phyloP scores from a whole-genome alignment of 2,888 invertebrate species.

The Luperina testacea region DNA sequence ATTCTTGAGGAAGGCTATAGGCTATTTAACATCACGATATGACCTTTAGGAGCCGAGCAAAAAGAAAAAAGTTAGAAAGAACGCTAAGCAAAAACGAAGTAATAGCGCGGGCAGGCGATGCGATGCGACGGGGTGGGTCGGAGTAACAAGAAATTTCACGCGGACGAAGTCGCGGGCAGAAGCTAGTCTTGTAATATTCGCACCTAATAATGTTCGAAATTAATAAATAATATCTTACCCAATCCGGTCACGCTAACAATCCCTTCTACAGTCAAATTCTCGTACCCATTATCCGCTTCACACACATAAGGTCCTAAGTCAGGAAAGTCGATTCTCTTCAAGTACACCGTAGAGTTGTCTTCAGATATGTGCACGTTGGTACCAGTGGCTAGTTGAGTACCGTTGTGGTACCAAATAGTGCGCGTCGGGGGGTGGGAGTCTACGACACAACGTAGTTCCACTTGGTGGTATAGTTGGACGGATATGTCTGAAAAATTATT shows the following conservation, averaged over 20 bases:
- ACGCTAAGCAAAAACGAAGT: no score
- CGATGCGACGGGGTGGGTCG: no score
- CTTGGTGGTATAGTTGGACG: constrained; percentile 76
- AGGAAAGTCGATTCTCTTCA: constrained; percentile 76
- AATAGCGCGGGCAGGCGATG: no score
- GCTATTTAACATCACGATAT: no score
- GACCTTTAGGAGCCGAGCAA: no score
- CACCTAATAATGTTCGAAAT: not conserved
- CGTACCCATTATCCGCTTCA: constrained; percentile 86
- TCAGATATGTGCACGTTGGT: constrained; percentile 69
- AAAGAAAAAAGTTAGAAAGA: no score
- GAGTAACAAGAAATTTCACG: no score
- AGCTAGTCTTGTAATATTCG: not conserved
- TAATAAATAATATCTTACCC: constrained; percentile 71
- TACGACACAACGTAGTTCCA: constrained; percentile 74
- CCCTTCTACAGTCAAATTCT: constrained; percentile 74
- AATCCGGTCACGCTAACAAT: constrained; percentile 77
- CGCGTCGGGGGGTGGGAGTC: constrained; percentile 74
- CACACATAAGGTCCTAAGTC: constrained; percentile 88
- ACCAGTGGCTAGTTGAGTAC: constrained; percentile 67
- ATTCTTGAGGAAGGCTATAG: no score
- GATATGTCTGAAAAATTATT: constrained; percentile 73
- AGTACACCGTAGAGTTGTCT: constrained; percentile 70
- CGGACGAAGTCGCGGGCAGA: no score
- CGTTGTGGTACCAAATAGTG: constrained; percentile 80